A percentile compares a stretch with the other conserved stretches of the same genome.
phyloP scores from a whole-genome alignment of 2,797 vertebrate species.

The Notolabrus celidotus region DNA sequence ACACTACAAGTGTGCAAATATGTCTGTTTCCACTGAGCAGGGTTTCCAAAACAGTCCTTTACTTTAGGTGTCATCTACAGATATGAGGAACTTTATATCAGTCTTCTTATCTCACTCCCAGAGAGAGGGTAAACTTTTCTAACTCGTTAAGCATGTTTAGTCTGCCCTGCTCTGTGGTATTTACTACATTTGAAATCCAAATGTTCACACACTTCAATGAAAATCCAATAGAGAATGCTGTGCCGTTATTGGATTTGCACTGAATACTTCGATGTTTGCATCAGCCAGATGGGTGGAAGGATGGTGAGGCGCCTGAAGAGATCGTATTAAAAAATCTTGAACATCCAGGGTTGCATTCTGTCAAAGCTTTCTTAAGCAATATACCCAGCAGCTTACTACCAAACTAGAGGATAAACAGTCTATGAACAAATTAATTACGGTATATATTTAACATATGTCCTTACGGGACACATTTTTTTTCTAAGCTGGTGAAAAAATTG shows the following conservation, averaged over 20 bases:
- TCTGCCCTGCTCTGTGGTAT: background rate
- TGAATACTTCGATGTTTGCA: slow-evolving; percentile 7
- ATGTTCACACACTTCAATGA: background rate
- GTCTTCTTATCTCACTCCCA: background rate
- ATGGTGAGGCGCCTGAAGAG: background rate
- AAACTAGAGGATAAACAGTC: background rate
- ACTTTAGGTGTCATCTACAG: background rate
- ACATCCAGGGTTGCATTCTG: background rate
- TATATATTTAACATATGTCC: background rate
- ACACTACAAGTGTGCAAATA: no score
- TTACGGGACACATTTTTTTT: background rate
- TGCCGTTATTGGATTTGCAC: background rate
- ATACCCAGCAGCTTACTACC: background rate
- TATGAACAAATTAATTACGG: background rate
- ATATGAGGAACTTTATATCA: background rate
- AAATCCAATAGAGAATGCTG: background rate
- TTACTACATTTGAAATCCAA: background rate
- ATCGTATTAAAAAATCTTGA: background rate
- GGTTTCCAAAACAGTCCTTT: no score
- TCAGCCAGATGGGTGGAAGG: slow-evolving; percentile 9
- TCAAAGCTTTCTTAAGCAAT: background rate
- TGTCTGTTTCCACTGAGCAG: no score
- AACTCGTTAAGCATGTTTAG: background rate
- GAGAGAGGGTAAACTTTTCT: background rate
- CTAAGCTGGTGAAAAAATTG: background rate